Evolutionary conservation across 2,888 invertebrate genomes (phyloP).

Genomic region (Arenicola marina): DNA sequence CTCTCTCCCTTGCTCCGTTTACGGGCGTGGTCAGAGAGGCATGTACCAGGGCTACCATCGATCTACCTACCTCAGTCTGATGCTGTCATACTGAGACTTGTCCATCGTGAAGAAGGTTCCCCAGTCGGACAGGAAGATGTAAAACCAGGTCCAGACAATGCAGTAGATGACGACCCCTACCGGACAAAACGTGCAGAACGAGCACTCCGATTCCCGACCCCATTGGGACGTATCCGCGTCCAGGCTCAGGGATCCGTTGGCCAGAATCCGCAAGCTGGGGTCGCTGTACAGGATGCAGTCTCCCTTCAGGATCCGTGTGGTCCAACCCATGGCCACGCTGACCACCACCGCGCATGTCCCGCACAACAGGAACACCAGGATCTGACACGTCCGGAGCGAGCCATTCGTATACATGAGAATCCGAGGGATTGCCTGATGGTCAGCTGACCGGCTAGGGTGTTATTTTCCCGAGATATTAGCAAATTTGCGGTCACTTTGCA

Average conservation of each 20-base stretch:
- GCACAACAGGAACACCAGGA: neutral
- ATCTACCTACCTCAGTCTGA: no score
- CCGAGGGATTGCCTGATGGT: no score
- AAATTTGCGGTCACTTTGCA: no score
- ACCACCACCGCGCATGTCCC: neutral
- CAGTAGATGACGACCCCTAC: neutral
- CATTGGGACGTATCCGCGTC: neutral
- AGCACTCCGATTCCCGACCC: neutral
- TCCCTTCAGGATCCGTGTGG: neutral
- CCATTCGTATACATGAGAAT: neutral
- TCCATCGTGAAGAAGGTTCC: neutral
- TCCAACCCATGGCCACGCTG: neutral
- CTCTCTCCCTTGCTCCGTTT: no score
- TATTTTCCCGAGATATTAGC: no score
- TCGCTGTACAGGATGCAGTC: neutral
- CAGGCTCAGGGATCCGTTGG: neutral
- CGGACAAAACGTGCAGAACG: constrained; percentile 1
- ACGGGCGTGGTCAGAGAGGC: no score
- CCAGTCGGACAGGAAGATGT: constrained; percentile 1
- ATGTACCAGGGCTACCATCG: no score
- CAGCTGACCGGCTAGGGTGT: no score
- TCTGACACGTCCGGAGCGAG: neutral
- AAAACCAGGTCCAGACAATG: constrained; percentile 1
- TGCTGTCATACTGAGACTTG: no score
- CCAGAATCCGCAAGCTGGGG: neutral